Base-by-base conservation (phyloP, 2,888 invertebrate species). In the Megalurothrips usitatus region DNA sequence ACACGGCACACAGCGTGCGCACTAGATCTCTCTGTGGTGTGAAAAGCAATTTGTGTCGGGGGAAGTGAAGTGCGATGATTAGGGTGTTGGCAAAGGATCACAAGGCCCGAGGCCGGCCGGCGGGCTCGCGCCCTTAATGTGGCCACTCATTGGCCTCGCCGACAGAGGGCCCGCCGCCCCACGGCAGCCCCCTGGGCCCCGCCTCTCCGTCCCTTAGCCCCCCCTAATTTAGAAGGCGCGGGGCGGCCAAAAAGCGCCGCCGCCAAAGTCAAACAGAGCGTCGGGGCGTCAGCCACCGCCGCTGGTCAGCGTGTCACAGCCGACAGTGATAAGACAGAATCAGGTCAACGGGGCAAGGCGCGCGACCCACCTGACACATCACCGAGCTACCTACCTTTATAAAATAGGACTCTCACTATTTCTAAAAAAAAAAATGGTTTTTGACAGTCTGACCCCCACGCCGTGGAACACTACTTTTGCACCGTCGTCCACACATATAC, bases 11-110 rank as follows among this genome's bases (percentile, higher is more conserved):
- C n/a, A 75, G 68, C 6, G 58, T 17, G 19, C 11, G 58, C 19
- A 17, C 58, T 17, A 58, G 58, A 19, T 17, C 19, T 4, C 19
- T 4, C 19, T 58, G 58, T 58, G 58, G 58, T 75, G 68, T 75
- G 68, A 75, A 43, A 43, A 75, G 68, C 68, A 75, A 75, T 75
- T 75, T 75, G 26, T 75, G 68, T 75, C 68, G 58, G 11, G 58
- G 58, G 58, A 19, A 58, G n/a, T 58, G 58, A 75, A 26, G 68
- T 23, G 68, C 23, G 68, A 75, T 75, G 68, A 75, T 75, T 58
- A 19, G 58, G 58, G 58, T 17, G 17, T 17, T 58, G 17, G 58
- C 19, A 17, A 58, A 58, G 58, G 58, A 58, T 58, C 58, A 58
- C 58, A 58, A 19, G 58, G 58, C 14, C 58, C 58, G 58, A 58